Percentiles rank a stretch among this genome's conserved stretches.
Evolutionary conservation across 2,888 invertebrate species (phyloP).

Genomic region (Apodemia zela): DNA sequence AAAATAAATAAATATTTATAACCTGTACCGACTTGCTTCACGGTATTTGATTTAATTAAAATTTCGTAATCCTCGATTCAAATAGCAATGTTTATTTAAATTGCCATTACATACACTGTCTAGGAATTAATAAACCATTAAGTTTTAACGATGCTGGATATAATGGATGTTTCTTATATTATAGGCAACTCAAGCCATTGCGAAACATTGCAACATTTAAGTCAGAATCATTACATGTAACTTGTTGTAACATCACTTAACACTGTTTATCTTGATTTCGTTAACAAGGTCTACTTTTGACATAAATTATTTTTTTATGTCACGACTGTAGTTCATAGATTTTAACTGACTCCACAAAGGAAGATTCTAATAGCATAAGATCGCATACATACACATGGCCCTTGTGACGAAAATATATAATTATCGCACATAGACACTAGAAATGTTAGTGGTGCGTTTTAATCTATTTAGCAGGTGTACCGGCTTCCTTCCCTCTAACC

Average conservation of each 20-base stretch:
- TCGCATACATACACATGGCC: no score
- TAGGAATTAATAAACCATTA: neutral
- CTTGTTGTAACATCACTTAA: conserved; percentile 3
- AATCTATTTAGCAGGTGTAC: no score
- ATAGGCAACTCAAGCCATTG: neutral
- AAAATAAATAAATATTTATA: no score
- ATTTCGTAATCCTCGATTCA: no score
- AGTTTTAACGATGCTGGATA: neutral
- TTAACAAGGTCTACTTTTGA: conserved; percentile 1
- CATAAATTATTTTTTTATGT: neutral
- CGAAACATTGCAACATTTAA: conserved; percentile 1
- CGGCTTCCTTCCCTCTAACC: no score
- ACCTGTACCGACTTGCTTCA: no score
- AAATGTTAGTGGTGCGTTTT: no score
- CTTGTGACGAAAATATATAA: no score
- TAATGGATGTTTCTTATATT: neutral
- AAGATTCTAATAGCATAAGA: no score
- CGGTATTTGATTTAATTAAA: no score
- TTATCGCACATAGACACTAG: no score
- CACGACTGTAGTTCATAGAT: neutral
- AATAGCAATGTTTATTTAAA: neutral
- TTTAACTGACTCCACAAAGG: no score
- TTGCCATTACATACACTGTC: neutral
- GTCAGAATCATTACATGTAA: neutral
- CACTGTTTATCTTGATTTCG: neutral